Percentiles rank a stretch among this genome's conserved stretches.
phyloP scores from a whole-genome alignment of 30 jellyfish, hydroid and myxozoan genomes.

The Nemopilema nomurai region DNA sequence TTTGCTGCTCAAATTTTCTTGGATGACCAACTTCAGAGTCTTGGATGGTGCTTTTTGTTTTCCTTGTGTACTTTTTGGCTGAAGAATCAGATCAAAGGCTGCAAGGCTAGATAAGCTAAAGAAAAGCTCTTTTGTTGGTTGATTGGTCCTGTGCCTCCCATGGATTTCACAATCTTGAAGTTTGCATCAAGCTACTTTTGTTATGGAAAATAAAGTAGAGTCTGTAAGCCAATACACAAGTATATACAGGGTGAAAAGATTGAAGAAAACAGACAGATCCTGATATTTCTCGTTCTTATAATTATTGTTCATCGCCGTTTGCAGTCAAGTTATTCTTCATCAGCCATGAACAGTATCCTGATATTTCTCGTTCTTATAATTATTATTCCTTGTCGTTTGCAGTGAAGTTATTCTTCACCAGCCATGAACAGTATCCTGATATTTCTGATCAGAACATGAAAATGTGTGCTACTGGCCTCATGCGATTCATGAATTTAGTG shows the following conservation, averaged over 20 bases:
- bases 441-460: too few species aligned
- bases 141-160: constrained; percentile 26
- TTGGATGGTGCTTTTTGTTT: constrained; percentile 56
- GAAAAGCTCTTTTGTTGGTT: constrained; percentile 7
- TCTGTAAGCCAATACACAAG: neutral
- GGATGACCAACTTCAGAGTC: constrained; percentile 25
- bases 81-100: constrained; percentile 24
- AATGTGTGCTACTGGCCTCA: too few species aligned
- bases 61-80: constrained; percentile 41
- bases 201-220: neutral
- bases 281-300: neutral
- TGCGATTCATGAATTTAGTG: too few species aligned
- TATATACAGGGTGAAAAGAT: neutral
- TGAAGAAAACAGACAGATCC: neutral
- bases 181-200: neutral
- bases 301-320: neutral
- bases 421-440: too few species aligned
- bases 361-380: neutral
- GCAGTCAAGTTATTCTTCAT: too few species aligned
- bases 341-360: too few species aligned
- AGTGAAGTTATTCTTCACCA: too few species aligned
- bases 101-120: constrained; percentile 11
- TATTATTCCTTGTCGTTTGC: neutral
- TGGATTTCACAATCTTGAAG: neutral
- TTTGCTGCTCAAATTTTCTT: constrained; percentile 25